Evolutionary conservation across 1,140 invertebrate genomes (phyloP), one percentile per base, ranked within the genome.

Genomic region (Drosophila ohnishii): DNA sequence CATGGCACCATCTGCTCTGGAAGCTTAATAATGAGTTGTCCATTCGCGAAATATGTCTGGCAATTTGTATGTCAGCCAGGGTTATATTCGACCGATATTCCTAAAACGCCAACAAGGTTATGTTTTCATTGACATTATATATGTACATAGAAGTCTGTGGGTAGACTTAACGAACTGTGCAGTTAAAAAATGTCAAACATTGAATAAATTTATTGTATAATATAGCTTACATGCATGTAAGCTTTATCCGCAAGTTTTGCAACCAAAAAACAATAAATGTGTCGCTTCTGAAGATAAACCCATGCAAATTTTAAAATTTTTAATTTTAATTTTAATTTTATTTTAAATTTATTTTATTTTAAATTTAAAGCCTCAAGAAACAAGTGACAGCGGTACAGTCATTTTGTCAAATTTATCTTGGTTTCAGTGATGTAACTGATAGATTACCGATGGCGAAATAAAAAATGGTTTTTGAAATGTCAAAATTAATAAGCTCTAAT

Each of bases 401-500:
- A 61, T 73, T 69, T 73, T 79, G 47, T 35, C 25, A 19, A 45
- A 25, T 28, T 34, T 63, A 42, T 37, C 51, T 22, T 53, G 19
- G 45, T 30, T 40, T 73, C 9, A 40, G 58, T 57, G 45, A 61
- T 73, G 59, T 28, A 64, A 53, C 32, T 39, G 79, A 76, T 62
- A 67, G 60, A 60, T 45, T 32, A 60, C 48, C 82, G 67, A 79
- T 77, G 81, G 64, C 56, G 51, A 55, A 74, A 77, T 85, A 69
- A 85, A 85, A 78, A 71, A 78, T 80, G 73, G 53, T 74, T 56
- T 80, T 64, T 61, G 53, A 85, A 85, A 85, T 85, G 81, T 78
- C 81, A 85, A 80, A 85, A 80, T 80, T 85, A 85, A 78, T 78
- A 71, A 78, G 53, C 69, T 32, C 30, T 63, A 67, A 77, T 78